phyloP scores from a whole-genome alignment of 1,140 invertebrate genomes.

The Agrilus planipennis region DNA sequence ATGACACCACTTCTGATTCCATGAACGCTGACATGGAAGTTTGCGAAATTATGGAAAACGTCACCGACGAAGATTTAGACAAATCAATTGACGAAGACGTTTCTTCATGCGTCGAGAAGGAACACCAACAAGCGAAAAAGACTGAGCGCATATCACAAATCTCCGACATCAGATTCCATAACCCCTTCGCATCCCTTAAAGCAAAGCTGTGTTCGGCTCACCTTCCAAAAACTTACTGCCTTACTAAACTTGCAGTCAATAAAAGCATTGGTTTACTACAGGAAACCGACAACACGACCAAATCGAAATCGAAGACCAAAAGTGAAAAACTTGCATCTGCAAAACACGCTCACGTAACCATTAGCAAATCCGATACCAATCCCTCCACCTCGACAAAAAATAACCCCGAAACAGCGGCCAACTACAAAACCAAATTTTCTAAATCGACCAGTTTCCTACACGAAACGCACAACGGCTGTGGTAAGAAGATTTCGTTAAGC shows the following conservation, averaged over 20 bases:
- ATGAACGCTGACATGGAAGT: conserved; percentile 39
- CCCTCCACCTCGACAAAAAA: conserved; percentile 6
- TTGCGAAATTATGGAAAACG: conserved; percentile 33
- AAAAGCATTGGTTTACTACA: conserved; percentile 24
- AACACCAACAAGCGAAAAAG: conserved; percentile 28
- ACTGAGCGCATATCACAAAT: conserved; percentile 30
- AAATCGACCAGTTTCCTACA: conserved; percentile 30
- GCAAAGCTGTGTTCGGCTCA: conserved; percentile 34
- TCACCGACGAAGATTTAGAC: conserved; percentile 25
- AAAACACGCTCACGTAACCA: conserved; percentile 1
- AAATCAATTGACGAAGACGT: conserved; percentile 14
- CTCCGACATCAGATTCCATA: conserved; percentile 27
- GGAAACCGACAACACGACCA: conserved; percentile 9
- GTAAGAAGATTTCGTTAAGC: conserved; percentile 8
- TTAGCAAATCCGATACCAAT: conserved; percentile 15
- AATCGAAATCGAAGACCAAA: conserved; percentile 11
- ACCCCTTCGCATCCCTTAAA: conserved; percentile 30
- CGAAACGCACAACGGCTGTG: conserved; percentile 13
- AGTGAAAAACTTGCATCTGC: not conserved
- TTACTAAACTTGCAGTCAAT: conserved; percentile 33
- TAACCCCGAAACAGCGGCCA: conserved; percentile 20
- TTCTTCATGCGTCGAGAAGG: conserved; percentile 4
- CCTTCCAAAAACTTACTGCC: conserved; percentile 32
- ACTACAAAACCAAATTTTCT: conserved; percentile 17
- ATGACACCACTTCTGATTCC: conserved; percentile 38